Percentiles rank a stretch among this genome's conserved stretches.
Evolutionary conservation across 2,113 vertebrate species (phyloP).

Genomic region (Donacobius atricapilla): DNA sequence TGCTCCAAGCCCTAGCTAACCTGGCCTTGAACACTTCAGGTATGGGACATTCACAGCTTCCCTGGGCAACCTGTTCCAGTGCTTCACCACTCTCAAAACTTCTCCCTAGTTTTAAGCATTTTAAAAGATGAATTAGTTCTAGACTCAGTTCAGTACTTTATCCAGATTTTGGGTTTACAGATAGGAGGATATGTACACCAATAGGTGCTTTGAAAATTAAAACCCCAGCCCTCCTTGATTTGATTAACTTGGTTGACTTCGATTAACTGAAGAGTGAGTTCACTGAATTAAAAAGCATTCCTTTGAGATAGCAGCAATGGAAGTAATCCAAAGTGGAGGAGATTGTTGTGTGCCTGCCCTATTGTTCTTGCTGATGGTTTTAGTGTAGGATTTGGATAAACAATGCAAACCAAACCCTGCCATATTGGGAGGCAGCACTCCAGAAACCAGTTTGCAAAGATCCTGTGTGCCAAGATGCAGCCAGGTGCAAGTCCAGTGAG

Average conservation of each 20-base stretch:
- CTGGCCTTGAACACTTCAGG: not conserved
- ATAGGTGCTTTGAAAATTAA: not conserved
- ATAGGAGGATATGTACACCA: not conserved
- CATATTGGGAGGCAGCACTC: not conserved
- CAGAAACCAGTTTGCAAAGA: not conserved
- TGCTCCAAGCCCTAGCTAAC: not conserved
- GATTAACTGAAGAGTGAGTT: slow-evolving; percentile 23
- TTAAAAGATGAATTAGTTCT: not conserved
- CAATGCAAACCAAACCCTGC: not conserved
- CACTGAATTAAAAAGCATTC: slow-evolving; percentile 25
- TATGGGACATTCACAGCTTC: not conserved
- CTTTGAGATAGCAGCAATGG: slow-evolving; percentile 33
- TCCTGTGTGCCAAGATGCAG: not conserved
- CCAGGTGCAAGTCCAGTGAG: not conserved
- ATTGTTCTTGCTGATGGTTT: slow-evolving; percentile 18
- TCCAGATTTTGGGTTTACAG: not conserved
- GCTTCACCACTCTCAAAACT: not conserved
- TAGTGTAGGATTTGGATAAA: not conserved
- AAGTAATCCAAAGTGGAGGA: slow-evolving; percentile 15
- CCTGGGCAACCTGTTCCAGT: not conserved
- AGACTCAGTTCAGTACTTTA: not conserved
- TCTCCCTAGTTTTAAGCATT: not conserved
- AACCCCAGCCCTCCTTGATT: not conserved
- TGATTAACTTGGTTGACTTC: slow-evolving; percentile 19
- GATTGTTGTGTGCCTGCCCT: not conserved